Evolutionary conservation across 2,113 vertebrate species (phyloP).

Genomic region (Toxotes chatareus): DNA sequence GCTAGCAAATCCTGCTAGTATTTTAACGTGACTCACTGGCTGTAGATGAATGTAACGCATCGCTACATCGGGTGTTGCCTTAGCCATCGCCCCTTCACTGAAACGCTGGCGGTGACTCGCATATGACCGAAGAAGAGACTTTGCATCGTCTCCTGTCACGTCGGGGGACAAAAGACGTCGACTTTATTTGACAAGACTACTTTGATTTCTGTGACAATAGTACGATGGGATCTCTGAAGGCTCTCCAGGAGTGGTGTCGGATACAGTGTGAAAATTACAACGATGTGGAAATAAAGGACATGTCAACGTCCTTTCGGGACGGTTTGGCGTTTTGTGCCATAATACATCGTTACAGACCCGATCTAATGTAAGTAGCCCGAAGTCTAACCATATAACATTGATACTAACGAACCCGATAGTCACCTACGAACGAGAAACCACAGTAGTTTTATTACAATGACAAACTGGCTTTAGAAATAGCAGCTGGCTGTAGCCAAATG

Average conservation of each 20-base stretch:
- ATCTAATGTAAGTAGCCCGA: constrained; percentile 91
- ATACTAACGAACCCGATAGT: background rate
- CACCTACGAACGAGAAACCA: background rate
- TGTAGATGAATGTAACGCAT: constrained; percentile 43
- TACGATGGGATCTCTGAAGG: constrained; percentile 93
- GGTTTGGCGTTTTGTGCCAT: constrained; percentile 97
- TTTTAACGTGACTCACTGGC: constrained; percentile 51
- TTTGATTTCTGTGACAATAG: background rate
- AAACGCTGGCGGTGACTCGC: constrained; percentile 33
- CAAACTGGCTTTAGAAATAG: background rate
- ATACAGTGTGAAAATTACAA: constrained; percentile 90
- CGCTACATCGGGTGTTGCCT: constrained; percentile 68
- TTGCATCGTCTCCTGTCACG: constrained; percentile 1
- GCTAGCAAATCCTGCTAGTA: constrained; percentile 42
- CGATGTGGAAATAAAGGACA: constrained; percentile 91
- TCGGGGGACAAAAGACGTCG: background rate
- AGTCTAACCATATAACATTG: background rate
- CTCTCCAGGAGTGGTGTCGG: constrained; percentile 94
- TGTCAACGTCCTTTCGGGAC: constrained; percentile 94
- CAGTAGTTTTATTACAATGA: background rate
- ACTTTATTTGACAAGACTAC: background rate
- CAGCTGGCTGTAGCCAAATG: background rate
- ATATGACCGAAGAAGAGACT: constrained; percentile 24
- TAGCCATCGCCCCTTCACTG: background rate
- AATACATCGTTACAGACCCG: constrained; percentile 93